Conservation (phyloP, 2,888 invertebrate species). For the Cephus nigrinus region DNA sequence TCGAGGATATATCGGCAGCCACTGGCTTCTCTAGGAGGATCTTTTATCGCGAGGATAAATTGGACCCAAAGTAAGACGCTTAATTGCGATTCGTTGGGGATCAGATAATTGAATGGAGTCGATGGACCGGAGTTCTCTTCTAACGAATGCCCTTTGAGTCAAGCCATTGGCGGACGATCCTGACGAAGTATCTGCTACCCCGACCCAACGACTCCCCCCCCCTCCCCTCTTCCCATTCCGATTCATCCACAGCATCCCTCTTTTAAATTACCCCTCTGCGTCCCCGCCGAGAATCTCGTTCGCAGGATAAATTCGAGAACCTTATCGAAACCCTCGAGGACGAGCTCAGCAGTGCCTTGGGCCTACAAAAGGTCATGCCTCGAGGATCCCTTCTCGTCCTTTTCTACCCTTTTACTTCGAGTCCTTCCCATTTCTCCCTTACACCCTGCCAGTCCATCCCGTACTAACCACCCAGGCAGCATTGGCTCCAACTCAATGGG, state of each 20-base stretch:
- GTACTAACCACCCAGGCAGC: not conserved
- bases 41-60: constrained; percentile 2
- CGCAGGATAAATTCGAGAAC: not conserved
- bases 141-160: constrained; percentile 29
- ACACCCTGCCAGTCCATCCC: not conserved
- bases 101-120: constrained; percentile 44
- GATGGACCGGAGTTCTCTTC: constrained; percentile 19
- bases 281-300: not conserved
- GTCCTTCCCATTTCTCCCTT: not conserved
- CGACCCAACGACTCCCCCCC: constrained; percentile 15
- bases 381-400: not conserved
- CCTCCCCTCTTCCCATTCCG: not conserved
- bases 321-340: not conserved
- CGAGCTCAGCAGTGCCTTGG: not conserved
- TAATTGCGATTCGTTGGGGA: constrained; percentile 10
- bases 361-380: not conserved
- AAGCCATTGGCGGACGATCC: constrained; percentile 28
- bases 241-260: not conserved
- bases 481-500: not conserved
- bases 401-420: not conserved
- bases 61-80: not conserved
- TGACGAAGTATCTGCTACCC: constrained; percentile 43
- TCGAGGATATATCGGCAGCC: not conserved
- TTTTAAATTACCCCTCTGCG: constrained; percentile 1
- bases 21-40: not conserved